Evolutionary conservation across 1,140 invertebrate species (phyloP).

Genomic region (Sinella curviseta): DNA sequence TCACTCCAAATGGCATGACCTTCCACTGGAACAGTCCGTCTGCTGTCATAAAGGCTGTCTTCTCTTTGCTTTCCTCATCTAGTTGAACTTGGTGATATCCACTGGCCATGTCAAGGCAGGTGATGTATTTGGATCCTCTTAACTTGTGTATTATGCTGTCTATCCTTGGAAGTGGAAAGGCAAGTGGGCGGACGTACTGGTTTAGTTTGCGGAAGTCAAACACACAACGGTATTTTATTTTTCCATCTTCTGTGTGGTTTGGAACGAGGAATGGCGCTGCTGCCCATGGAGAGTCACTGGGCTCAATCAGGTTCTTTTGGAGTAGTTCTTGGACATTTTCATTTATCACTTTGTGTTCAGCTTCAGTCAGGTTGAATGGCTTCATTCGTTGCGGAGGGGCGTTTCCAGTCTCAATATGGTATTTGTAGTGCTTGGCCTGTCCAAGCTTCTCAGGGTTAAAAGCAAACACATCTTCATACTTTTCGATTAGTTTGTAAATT

Average conservation of each 20-base stretch:
- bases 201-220: slow-evolving; percentile 36
- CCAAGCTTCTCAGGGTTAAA: not conserved
- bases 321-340: slow-evolving; percentile 44
- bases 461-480: not conserved
- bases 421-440: not conserved
- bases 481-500: not conserved
- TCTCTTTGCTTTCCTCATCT: not conserved
- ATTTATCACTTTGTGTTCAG: slow-evolving; percentile 33
- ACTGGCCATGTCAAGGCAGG: not conserved
- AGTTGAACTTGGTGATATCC: not conserved
- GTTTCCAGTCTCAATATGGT: not conserved
- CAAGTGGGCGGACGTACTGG: not conserved
- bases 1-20: slow-evolving; percentile 56
- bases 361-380: not conserved
- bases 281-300: slow-evolving; percentile 39
- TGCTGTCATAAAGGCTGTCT: slow-evolving; percentile 47
- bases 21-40: slow-evolving; percentile 54
- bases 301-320: slow-evolving; percentile 42
- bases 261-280: slow-evolving; percentile 45
- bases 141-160: slow-evolving; percentile 17
- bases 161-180: slow-evolving; percentile 33
- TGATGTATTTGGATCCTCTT: slow-evolving; percentile 17
- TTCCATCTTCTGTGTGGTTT: slow-evolving; percentile 37
- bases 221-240: slow-evolving; percentile 15
- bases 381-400: not conserved